Conservation (phyloP, 2,113 vertebrate genomes). For the Centropus bengalensis region DNA sequence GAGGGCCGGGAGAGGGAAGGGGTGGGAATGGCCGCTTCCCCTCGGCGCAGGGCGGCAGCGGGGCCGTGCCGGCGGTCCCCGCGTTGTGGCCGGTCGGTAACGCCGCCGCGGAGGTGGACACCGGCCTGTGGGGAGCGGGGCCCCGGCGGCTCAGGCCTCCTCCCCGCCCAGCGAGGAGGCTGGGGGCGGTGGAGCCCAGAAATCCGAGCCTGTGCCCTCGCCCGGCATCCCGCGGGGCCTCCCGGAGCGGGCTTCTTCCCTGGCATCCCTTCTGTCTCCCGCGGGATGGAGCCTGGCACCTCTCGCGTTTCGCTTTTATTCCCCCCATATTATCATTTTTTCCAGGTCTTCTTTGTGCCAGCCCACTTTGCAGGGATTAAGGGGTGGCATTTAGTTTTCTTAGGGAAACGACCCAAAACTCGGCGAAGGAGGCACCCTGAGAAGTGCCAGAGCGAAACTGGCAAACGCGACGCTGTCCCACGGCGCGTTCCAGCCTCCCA, state of each 20-base stretch:
- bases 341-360: not conserved
- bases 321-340: not conserved
- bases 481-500: not conserved
- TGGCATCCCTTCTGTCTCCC: not conserved
- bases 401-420: not conserved
- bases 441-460: not conserved
- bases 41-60: too few relatives aligned
- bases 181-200: not conserved
- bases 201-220: not conserved
- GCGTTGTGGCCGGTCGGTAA: too few relatives aligned
- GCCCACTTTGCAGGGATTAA: too few relatives aligned
- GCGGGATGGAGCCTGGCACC: not conserved
- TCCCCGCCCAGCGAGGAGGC: not conserved
- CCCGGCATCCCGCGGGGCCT: not conserved
- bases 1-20: too few relatives aligned
- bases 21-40: too few relatives aligned
- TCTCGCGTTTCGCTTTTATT: not conserved
- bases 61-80: too few relatives aligned
- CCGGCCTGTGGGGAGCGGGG: not conserved
- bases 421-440: too few relatives aligned
- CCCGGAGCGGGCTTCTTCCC: not conserved
- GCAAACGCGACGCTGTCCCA: rapidly evolving
- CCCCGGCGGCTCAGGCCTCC: not conserved
- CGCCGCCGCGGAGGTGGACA: too few relatives aligned
- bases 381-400: not conserved